phyloP scores from a whole-genome alignment of 1,140 invertebrate genomes.

The Nymphalis io region DNA sequence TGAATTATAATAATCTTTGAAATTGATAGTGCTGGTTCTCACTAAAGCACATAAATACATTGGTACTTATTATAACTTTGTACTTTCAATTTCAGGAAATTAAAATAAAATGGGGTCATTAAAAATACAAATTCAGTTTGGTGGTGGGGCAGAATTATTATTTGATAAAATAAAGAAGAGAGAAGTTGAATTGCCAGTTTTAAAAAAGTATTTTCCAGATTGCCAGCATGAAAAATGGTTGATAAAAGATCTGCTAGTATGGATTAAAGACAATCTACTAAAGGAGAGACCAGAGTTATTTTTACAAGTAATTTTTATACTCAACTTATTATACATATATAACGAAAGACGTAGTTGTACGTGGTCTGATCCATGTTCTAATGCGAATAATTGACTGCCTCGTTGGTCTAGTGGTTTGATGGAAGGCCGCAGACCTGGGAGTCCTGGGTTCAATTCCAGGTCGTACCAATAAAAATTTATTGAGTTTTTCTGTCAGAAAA shows the following conservation, averaged over 20 bases:
- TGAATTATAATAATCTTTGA: too few relatives aligned
- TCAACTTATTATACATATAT: background rate
- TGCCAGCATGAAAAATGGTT: slow-evolving; percentile 83
- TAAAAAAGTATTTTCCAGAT: slow-evolving; percentile 64
- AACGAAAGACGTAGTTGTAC: too few relatives aligned
- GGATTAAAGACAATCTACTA: slow-evolving; percentile 93
- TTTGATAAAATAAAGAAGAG: slow-evolving; percentile 91
- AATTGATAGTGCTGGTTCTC: too few relatives aligned
- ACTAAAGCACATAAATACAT: too few relatives aligned
- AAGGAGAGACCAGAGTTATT: slow-evolving; percentile 95
- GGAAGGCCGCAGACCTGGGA: too few relatives aligned
- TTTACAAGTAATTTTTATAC: slow-evolving; percentile 83
- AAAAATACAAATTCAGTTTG: slow-evolving; percentile 76
- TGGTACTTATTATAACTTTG: too few relatives aligned
- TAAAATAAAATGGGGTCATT: slow-evolving; percentile 47
- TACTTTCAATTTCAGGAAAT: background rate
- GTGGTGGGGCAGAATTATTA: slow-evolving; percentile 93
- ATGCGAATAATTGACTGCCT: too few relatives aligned
- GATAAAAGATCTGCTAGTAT: slow-evolving; percentile 86
- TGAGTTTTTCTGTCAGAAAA: too few relatives aligned
- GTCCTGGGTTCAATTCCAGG: too few relatives aligned
- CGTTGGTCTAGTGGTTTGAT: too few relatives aligned
- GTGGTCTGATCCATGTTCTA: too few relatives aligned
- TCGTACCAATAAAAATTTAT: too few relatives aligned
- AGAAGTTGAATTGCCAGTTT: slow-evolving; percentile 82